Evolutionary conservation across 2,113 vertebrate species (phyloP).

Genomic region (Oxyura jamaicensis): DNA sequence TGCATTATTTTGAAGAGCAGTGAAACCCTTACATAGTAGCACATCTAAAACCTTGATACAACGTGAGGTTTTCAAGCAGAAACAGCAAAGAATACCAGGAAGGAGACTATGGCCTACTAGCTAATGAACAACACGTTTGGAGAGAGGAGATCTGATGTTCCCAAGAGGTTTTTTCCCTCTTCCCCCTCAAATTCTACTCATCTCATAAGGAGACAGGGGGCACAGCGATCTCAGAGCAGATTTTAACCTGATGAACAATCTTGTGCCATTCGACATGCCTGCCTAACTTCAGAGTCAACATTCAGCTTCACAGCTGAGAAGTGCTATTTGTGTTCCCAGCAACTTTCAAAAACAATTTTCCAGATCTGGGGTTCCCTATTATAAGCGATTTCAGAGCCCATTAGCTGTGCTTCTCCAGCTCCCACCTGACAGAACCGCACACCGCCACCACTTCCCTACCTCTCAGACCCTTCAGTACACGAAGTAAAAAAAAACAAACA

Average conservation of each 20-base stretch:
- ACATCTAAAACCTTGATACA: neutral
- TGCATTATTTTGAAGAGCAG: neutral
- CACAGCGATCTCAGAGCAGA: neutral
- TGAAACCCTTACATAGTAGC: neutral
- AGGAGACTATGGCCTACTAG: too few relatives aligned
- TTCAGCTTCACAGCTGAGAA: neutral
- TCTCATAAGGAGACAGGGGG: neutral
- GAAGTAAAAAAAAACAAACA: neutral
- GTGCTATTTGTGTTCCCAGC: neutral
- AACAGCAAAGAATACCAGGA: neutral
- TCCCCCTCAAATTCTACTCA: neutral
- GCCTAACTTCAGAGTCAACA: neutral
- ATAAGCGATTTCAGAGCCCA: neutral
- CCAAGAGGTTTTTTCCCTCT: neutral
- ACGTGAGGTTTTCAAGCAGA: neutral
- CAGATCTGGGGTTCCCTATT: neutral
- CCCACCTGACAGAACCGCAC: neutral
- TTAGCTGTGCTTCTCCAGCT: neutral
- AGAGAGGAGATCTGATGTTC: neutral
- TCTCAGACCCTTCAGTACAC: neutral
- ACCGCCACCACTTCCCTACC: neutral
- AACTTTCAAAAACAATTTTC: neutral
- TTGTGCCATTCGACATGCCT: neutral
- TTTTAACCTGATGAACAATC: neutral
- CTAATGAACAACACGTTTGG: neutral